Evolutionary conservation across 1,140 invertebrate genomes (phyloP), one percentile per base, ranked within the genome.

Genomic region (Trichoplusia ni): DNA sequence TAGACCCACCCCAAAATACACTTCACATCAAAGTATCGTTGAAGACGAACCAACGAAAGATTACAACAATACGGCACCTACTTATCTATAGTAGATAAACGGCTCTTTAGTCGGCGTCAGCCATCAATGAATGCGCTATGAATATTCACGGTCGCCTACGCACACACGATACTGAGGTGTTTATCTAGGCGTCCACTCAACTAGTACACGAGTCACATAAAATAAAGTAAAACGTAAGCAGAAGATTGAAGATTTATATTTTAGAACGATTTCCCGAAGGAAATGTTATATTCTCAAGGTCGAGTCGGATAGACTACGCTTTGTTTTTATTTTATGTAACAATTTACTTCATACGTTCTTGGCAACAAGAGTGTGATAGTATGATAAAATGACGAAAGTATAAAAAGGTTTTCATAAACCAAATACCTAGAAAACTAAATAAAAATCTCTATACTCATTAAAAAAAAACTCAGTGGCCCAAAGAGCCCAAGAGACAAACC

Each of bases 111-210:
- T 23, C 27, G 35, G 31, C 59, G 59, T 21, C 47, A 44, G 25
- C 38, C 40, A 21, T 61, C 53, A 58, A 63, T 63, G 51, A 58
- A 68, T 63, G 42, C 9, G 33, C 44, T 63, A 63, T 68, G 44
- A 68, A 68, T 68, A 68, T 68, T 64, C 31, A 64, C 49, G 40
- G 61, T 16, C 38, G 61, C 49, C 38, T 27, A 46, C 49, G 18
- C 44, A 33, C 29, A 35, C 40, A 35, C 16, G 27, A 14, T 11
- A 11, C 11, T n/a, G 35, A 38, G 35, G n/a, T 33, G 46, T 49
- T 49, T 49, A 49, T 49, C 46, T 49, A 49, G 25, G 5, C 13
- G 46, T 18, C 14, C 46, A 49, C 25, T 31, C 14, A 49, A 49
- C 44, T 14, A 47, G n/a, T 16, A 49, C 31, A 18, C 46, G 46